Conservation (phyloP, 2,888 invertebrate genomes). For the Melieria crassipennis region DNA sequence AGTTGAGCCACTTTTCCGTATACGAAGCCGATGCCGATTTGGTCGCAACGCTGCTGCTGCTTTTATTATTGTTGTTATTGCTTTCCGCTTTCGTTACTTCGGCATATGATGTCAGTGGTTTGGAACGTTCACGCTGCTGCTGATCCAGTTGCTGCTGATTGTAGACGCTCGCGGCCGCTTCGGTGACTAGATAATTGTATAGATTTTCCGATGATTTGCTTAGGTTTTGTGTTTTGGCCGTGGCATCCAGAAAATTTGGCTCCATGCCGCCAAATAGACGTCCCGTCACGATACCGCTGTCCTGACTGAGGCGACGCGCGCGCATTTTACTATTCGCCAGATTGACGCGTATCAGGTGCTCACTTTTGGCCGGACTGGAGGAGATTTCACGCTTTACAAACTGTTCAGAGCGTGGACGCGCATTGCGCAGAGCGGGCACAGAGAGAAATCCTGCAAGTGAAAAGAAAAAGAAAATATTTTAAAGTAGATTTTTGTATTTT, state of each 20-base stretch:
- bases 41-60: neutral
- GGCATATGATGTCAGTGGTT: neutral
- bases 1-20: conserved; percentile 57
- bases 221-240: conserved; percentile 35
- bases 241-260: conserved; percentile 42
- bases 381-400: conserved; percentile 55
- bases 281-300: conserved; percentile 62
- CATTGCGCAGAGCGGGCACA: conserved; percentile 57
- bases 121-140: neutral
- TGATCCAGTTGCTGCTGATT: conserved; percentile 24
- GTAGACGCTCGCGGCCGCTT: conserved; percentile 37
- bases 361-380: conserved; percentile 64
- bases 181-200: conserved; percentile 47
- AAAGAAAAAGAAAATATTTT: neutral
- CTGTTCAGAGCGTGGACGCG: conserved; percentile 44
- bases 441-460: conserved; percentile 57
- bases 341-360: conserved; percentile 48
- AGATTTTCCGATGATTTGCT: conserved; percentile 47
- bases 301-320: conserved; percentile 61
- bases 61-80: conserved; percentile 8
- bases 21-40: conserved; percentile 35
- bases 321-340: conserved; percentile 45
- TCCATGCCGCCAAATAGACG: conserved; percentile 54
- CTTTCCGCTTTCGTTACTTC: conserved; percentile 5
- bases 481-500: neutral